Evolutionary conservation across 2,797 vertebrate species (phyloP), one percentile per base, ranked within the genome.

Genomic region (Eidolon dupreanum): DNA sequence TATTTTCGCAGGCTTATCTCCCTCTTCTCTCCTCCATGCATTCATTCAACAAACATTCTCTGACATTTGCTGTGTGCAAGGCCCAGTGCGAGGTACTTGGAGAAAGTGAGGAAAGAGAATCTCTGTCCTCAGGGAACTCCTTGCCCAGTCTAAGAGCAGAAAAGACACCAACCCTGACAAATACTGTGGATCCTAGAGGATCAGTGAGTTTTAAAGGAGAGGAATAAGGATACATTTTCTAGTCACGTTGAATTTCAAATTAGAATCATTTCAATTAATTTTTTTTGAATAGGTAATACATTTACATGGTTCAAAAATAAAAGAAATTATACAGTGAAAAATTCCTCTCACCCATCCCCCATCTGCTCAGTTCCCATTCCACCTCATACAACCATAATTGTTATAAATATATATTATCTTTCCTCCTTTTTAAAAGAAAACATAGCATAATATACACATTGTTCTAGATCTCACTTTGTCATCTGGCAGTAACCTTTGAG

Each of bases 231-330:
- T 46, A 38, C 28, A 75, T 1, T 3, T 75, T 75, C 53, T 19
- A 19, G 43, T 55, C 74, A 79, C 8, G 65, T 75, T 51, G 57
- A 94, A 65, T 85, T 82, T 93, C 92, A 95, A 74, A 28, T 89
- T 36, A 63, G 20, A 93, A 46, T 86, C 55, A 91, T 90, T 94
- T 81, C 88, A n/a, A 17, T 61, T 78, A 63, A 83, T 61, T 68
- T 88, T 46, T 88, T 88, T 87, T 90, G 24, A 51, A 57, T 49
- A 90, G 74, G 19, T 82, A 68, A 95, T 82, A 46, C 28, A 85
- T 38, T 68, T 59, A 75, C 16, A n/a, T 70, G 31, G 31, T n/a
- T 97, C 28, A 65, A 71, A 75, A 75, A 81, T 33, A 49, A 78
- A 77, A 91, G 57, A 89, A 89, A 87, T 55, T 46, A 31, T 43